Evolutionary conservation across 2,113 vertebrate species (phyloP).

Genomic region (Ageneiosus marmoratus): DNA sequence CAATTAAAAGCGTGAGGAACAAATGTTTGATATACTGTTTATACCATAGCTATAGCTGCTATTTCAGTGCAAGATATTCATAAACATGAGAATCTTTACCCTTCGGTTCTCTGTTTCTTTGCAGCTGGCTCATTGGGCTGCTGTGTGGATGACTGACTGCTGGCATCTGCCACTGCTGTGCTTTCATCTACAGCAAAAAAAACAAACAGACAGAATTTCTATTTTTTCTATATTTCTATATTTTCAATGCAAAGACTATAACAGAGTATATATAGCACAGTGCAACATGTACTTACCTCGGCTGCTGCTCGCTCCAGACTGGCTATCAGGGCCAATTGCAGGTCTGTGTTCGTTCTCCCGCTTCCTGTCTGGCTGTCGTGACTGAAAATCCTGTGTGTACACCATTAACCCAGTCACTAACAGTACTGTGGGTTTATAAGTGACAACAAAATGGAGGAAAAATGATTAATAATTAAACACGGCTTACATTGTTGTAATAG

Average conservation of each 20-base stretch:
- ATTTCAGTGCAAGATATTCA: neutral
- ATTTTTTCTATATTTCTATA: no score
- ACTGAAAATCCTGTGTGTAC: conserved; percentile 67
- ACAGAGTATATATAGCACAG: no score
- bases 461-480: neutral
- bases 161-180: conserved; percentile 42
- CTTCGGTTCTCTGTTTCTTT: conserved; percentile 69
- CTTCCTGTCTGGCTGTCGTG: conserved; percentile 78
- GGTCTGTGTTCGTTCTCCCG: conserved; percentile 77
- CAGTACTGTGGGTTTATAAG: neutral
- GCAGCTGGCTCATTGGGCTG: conserved; percentile 64
- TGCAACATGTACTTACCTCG: conserved; percentile 63
- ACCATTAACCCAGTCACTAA: neutral
- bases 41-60: neutral
- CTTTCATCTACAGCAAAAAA: conserved; percentile 50
- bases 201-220: neutral
- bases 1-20: neutral
- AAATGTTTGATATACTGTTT: neutral
- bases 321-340: conserved; percentile 61
- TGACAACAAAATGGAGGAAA: neutral
- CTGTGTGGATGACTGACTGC: conserved; percentile 52
- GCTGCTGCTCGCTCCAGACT: conserved; percentile 60
- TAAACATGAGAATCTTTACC: conserved; percentile 48
- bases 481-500: conserved; percentile 72
- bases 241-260: no score